Evolutionary conservation across 2,888 invertebrate species (phyloP).

Genomic region (Choristoneura rosaceana): DNA sequence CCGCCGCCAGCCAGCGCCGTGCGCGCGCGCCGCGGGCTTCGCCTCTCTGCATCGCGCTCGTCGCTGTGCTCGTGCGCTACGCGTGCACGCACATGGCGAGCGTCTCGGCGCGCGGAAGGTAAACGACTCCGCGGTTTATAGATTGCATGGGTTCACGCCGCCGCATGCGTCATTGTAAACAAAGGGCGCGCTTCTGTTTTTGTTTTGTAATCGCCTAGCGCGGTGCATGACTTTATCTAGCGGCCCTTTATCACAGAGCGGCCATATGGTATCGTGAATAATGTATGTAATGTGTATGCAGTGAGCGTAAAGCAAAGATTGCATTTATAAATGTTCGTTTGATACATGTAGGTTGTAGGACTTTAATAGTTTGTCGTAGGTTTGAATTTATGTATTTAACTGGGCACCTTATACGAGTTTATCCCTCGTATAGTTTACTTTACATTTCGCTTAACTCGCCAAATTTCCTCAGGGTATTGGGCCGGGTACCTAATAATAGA

Average conservation of each 20-base stretch:
- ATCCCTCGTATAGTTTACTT: not conserved
- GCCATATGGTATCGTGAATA: constrained; percentile 34
- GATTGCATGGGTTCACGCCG: constrained; percentile 74
- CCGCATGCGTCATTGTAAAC: constrained; percentile 83
- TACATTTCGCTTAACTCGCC: constrained; percentile 9
- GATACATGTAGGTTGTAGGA: not conserved
- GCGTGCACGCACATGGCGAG: constrained; percentile 81
- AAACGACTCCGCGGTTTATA: constrained; percentile 81
- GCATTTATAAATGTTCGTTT: not conserved
- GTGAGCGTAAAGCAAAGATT: not conserved
- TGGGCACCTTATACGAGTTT: not conserved
- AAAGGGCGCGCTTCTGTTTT: constrained; percentile 79
- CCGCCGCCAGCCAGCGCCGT: constrained; percentile 78
- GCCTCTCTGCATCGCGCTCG: constrained; percentile 67
- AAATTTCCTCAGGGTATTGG: constrained; percentile 43
- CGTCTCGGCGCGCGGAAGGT: constrained; percentile 82
- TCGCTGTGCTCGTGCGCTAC: constrained; percentile 66
- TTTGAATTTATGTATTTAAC: not conserved
- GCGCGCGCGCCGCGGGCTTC: constrained; percentile 77
- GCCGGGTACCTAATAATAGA: constrained; percentile 26
- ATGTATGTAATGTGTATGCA: constrained; percentile 1
- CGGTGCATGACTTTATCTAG: constrained; percentile 41
- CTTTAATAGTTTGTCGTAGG: not conserved
- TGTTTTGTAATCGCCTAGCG: constrained; percentile 70
- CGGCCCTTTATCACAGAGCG: constrained; percentile 40